Base-by-base conservation (phyloP, 1,140 invertebrate species). In the Ceratitis capitata region DNA sequence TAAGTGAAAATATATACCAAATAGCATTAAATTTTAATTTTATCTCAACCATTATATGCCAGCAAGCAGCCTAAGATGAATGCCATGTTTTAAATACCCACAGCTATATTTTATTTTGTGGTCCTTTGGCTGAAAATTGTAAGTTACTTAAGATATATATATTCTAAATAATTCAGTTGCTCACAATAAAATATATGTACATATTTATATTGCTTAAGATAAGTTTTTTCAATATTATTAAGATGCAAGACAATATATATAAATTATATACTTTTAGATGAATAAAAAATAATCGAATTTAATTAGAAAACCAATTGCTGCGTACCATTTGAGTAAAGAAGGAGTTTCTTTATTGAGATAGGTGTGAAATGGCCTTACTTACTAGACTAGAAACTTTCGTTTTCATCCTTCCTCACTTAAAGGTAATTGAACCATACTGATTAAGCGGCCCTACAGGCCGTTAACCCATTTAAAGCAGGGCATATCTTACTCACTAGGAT, bases 1-100 rank as follows among this genome's bases (percentile, higher is more conserved):
- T 69, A 39, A 69, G 35, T 35, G 29, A 69, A 69, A 69, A 29
- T 69, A 69, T 69, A 69, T 69, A 69, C 61, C 61, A 69, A 35
- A 69, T 69, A 35, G 61, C 29, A 29, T 35, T 35, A 5, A 69
- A 69, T 69, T 69, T 69, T 69, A n/a, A 12, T 35, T 69, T 14
- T 69, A 69, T 32, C 61, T 69, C 61, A 69, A 69, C 12, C 61
- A 69, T 69, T 69, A 69, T 69, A 69, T 12, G 19, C 26, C 29
- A 69, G 29, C 32, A 69, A 69, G 29, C 61, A 29, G 32, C 10
- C 61, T 69, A 9, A 32, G 61, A 35, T 35, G 39, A 39, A 69
- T 69, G 61, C 61, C 61, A 69, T 69, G 61, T 35, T 69, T 69
- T 35, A 64, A 32, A 64, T 9, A 64, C 32, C 12, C 61, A 64